Evolutionary conservation across 2,113 vertebrate species (phyloP).

Genomic region (Chelonoidis abingdonii): DNA sequence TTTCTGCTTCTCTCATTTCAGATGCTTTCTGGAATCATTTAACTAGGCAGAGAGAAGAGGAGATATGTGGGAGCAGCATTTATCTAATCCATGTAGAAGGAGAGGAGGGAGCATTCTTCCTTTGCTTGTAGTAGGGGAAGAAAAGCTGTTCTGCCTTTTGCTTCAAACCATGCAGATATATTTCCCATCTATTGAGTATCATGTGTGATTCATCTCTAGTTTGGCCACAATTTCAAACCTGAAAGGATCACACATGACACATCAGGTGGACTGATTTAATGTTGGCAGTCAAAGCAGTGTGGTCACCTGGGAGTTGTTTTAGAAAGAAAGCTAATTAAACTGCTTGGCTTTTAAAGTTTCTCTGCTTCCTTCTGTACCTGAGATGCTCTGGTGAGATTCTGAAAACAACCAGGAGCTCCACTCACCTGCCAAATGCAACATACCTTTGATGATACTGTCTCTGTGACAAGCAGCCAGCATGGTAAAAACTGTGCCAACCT

Average conservation of each 20-base stretch:
- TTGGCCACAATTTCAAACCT: background rate
- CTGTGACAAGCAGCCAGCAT: background rate
- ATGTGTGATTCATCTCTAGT: background rate
- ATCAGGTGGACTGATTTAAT: background rate
- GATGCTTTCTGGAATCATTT: constrained; percentile 20
- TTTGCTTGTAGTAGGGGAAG: background rate
- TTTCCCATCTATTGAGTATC: background rate
- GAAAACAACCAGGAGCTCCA: background rate
- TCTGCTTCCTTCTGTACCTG: background rate
- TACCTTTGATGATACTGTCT: background rate
- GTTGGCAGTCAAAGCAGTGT: background rate
- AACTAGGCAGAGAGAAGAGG: background rate
- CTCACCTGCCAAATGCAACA: background rate
- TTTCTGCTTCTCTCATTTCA: background rate
- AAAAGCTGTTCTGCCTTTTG: background rate
- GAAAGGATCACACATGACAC: background rate
- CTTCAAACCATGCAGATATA: background rate
- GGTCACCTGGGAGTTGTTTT: background rate
- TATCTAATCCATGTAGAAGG: background rate
- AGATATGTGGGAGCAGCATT: background rate
- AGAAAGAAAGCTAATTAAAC: background rate
- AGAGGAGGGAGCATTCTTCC: background rate
- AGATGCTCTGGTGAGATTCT: background rate
- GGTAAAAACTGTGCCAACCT: background rate
- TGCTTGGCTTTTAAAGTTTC: background rate